A percentile compares a stretch with the other conserved stretches of the same genome.
phyloP scores from a whole-genome alignment of 1,140 invertebrate species.

The Aphaenogaster floridana region DNA sequence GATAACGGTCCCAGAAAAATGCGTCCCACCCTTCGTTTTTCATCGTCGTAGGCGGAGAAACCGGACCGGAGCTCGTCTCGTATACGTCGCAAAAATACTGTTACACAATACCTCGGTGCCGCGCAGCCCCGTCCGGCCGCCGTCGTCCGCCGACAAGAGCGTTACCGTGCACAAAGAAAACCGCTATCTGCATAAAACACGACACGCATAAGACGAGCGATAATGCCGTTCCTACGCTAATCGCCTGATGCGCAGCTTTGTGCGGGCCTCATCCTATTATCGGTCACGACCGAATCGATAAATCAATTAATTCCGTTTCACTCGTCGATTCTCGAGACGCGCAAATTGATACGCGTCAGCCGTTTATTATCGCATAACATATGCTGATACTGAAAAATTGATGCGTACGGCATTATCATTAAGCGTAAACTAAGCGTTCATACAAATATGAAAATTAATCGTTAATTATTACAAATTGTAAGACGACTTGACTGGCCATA shows the following conservation, averaged over 20 bases:
- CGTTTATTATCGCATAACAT: conserved; percentile 25
- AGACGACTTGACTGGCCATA: no score
- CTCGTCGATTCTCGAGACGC: conserved; percentile 46
- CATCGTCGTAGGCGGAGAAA: conserved; percentile 31
- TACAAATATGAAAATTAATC: not conserved
- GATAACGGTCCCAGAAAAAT: conserved; percentile 20
- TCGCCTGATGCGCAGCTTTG: conserved; percentile 46
- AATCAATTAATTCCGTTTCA: conserved; percentile 57
- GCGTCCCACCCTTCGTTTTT: not conserved
- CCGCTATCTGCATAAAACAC: conserved; percentile 45
- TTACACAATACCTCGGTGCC: conserved; percentile 32
- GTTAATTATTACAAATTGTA: not conserved
- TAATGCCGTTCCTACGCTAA: conserved; percentile 40
- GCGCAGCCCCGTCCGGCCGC: not conserved
- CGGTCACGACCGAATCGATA: conserved; percentile 63
- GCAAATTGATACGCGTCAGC: conserved; percentile 45
- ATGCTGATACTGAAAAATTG: conserved; percentile 18
- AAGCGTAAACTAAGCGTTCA: conserved; percentile 1
- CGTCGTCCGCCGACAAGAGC: conserved; percentile 2
- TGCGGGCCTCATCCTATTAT: conserved; percentile 52
- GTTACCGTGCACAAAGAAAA: conserved; percentile 39
- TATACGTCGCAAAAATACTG: conserved; percentile 6
- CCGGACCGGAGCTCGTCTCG: not conserved
- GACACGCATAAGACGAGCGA: conserved; percentile 38
- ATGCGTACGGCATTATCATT: conserved; percentile 20